These are phyloP conservation scores for Myxocyprinus asiaticus DNA, from an alignment of 2,113 vertebrate genomes.

Conservation along the genomic window DNA sequence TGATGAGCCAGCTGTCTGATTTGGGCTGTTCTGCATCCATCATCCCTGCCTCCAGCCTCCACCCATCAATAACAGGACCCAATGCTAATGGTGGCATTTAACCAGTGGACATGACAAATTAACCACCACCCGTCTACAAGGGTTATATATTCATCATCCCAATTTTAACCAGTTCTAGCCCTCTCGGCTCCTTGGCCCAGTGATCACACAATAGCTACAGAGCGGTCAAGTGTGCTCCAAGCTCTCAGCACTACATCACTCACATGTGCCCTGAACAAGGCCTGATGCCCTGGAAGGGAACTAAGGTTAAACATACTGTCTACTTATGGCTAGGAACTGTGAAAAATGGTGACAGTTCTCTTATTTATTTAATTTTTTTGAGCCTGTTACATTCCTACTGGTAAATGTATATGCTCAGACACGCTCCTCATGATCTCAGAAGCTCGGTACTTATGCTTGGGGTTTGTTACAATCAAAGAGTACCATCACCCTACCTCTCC, in stretches of 20 bases:
- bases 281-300: constrained; percentile 7
- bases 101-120: constrained; percentile 83
- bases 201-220: not conserved
- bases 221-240: constrained; percentile 11
- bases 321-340: constrained; percentile 17
- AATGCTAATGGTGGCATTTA: constrained; percentile 87
- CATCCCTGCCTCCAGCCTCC: constrained; percentile 73
- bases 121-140: constrained; percentile 74
- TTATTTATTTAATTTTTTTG: constrained; percentile 7
- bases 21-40: constrained; percentile 80
- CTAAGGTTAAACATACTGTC: constrained; percentile 47
- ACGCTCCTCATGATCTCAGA: not conserved
- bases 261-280: constrained; percentile 30
- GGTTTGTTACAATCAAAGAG: constrained; percentile 32
- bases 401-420: constrained; percentile 42
- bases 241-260: constrained; percentile 45
- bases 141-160: constrained; percentile 77
- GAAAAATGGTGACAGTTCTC: constrained; percentile 33
- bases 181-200: not conserved
- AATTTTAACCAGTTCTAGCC: constrained; percentile 33
- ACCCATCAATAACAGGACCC: constrained; percentile 86
- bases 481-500: constrained; percentile 15
- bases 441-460: not conserved
- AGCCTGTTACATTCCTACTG: not conserved
- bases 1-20: constrained; percentile 82